These are phyloP conservation scores for Lophius piscatorius DNA, from an alignment of 2,113 vertebrate species.

Conservation along the genomic window DNA sequence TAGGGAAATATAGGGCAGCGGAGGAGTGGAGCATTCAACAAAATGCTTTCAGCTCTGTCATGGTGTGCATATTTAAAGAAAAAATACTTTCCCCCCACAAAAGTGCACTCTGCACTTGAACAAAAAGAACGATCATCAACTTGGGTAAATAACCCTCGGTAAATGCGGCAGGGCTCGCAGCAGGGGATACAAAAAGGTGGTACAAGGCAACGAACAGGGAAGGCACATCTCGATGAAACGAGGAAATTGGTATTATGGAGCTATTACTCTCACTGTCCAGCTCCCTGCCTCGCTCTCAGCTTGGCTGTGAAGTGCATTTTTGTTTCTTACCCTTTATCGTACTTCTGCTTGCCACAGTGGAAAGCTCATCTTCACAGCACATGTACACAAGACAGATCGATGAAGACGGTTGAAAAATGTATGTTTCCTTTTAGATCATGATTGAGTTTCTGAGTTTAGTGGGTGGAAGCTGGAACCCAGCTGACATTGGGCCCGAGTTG, in stretches of 20 bases:
- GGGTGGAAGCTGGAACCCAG: no score
- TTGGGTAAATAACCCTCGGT: conserved; percentile 54
- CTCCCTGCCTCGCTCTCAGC: conserved; percentile 15
- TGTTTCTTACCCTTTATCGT: conserved; percentile 44
- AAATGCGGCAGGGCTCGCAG: conserved; percentile 17
- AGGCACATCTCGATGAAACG: conserved; percentile 38
- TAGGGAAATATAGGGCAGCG: conserved; percentile 49
- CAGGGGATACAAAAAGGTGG: conserved; percentile 20
- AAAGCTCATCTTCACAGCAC: conserved; percentile 15
- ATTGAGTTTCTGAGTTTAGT: no score
- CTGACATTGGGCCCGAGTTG: no score
- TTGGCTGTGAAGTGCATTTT: conserved; percentile 22
- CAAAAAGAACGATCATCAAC: conserved; percentile 45
- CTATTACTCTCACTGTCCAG: not conserved
- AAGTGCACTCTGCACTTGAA: conserved; percentile 27
- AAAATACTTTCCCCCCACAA: conserved; percentile 23
- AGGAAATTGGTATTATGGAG: conserved; percentile 38
- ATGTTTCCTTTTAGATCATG: no score
- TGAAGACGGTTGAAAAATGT: no score
- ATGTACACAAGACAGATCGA: conserved; percentile 12
- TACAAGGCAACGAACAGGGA: conserved; percentile 7
- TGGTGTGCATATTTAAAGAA: conserved; percentile 5
- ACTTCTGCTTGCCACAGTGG: not conserved
- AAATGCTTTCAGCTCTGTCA: conserved; percentile 32
- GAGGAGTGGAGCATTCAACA: conserved; percentile 49